Evolutionary conservation across 2,888 invertebrate genomes (phyloP), one percentile per base, ranked within the genome.

Genomic region (Chelonus formosanus): DNA sequence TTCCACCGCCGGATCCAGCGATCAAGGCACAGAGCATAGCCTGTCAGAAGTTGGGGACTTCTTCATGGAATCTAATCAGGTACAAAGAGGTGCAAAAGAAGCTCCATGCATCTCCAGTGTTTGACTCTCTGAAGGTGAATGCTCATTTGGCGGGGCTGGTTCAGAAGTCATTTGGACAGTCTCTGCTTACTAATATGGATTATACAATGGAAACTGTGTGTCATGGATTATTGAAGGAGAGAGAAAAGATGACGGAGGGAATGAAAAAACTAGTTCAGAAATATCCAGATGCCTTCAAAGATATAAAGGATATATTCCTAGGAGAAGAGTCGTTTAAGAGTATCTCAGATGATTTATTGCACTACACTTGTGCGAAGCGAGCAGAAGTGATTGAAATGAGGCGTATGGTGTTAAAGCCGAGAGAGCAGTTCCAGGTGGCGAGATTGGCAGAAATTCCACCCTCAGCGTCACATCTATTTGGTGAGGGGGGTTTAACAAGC

Each of bases 381-480:
- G 57, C 66, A 6, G 66, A 67, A 34, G 20, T 61, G 1, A 63
- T 69, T 7, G 66, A 64, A 40, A 45, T 43, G 50, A 53, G 69
- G 8, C 43, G 61, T 43, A 60, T 47, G 20, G 0, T 20, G 4
- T 67, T 64, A 8, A 66, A 67, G 5, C 44, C 69, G 5, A 61
- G n/a, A 4, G 57, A 63, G 7, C 20, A 45, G 3, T 52, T 55
- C n/a, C 66, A 36, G 0, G 56, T 48, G 20, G 60, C 60, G 5
- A 53, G 8, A 35, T n/a, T 69, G 20, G 63, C 59, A 4, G 66
- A 66, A 47, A 66, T 66, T 36, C 66, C 66, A 0, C 63, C 57
- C 6, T 69, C 68, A 3, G 60, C 59, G 50, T 44, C 66, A 1
- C 66, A 69, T 20, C 20, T 69, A 3, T 69, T 69, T 43, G 60